Base-by-base conservation (phyloP, 2,888 invertebrate genomes). In the Sminthurides aquaticus region DNA sequence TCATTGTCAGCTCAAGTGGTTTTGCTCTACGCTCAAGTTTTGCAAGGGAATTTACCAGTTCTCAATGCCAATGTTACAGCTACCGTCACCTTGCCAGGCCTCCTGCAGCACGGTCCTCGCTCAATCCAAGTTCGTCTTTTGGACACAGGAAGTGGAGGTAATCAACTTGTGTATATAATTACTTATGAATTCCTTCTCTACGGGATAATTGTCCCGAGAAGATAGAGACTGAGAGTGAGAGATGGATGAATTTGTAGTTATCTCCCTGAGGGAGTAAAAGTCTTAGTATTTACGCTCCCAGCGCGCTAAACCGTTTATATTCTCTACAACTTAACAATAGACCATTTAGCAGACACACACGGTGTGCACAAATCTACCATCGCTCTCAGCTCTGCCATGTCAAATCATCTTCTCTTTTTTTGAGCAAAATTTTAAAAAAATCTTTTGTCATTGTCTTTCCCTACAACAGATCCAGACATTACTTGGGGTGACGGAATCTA, bases 401-500 rank as follows among this genome's bases (percentile, higher is more conserved):
- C n/a, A n/a, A n/a, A n/a, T n/a, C n/a, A n/a, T n/a, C n/a, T n/a
- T n/a, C n/a, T n/a, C n/a, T n/a, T n/a, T 15, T 52, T 62, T 55
- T 58, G 58, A n/a, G 58, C 43, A 2, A 26, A n/a, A n/a, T 11
- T 57, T 25, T 25, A 29, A 43, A 58, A 24, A 58, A 8, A 29
- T 24, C 26, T 22, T 66, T 20, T 49, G 43, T 43, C 22, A 57
- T n/a, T 20, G 29, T 29, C 22, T 49, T 34, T 49, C 59, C 28
- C 60, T n/a, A n/a, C n/a, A n/a, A 20, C 62, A 75, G 75, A 79
- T 69, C 78, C 79, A 15, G 80, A 80, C 69, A 75, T 79, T 5
- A 76, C 77, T 3, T 76, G 76, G 71, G 75, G 77, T 49, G 80
- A 80, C 71, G 80, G 80, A 22, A 75, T 78, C 48, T 80, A 80